Base-by-base conservation (phyloP, 2,113 vertebrate species). In the Pao palembangensis region DNA sequence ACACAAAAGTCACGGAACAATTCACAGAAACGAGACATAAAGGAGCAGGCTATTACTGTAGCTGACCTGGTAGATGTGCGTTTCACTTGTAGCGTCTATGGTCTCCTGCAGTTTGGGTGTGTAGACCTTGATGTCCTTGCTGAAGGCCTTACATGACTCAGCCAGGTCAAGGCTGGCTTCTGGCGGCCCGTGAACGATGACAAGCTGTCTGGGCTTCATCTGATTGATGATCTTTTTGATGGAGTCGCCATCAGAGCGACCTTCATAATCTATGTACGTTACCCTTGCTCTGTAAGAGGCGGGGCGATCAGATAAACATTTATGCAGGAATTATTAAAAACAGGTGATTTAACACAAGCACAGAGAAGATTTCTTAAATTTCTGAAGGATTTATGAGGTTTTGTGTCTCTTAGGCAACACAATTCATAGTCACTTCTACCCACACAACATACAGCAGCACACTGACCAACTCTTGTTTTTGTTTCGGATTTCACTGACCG, bases 181-280 rank as follows among this genome's bases (percentile, higher is more conserved):
- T 11, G 95, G 94, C 0, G 96, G 94, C n/a, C 97, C 96, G 1
- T 93, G 95, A 44, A 99, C 94, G 34, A 99, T 98, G 49, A 98
- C 79, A 63, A 99, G 79, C 83, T 99, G 96, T 10, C 97, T 89
- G 17, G 97, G 97, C 60, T 96, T 98, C 97, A 99, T 99, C 85
- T 99, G 97, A 85, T 98, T 98, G 70, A 99, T 99, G 43, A 99
- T 98, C 90, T 99, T 99, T 80, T 99, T 99, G 85, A 99, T 98
- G 69, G 96, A 99, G 81, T 99, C 97, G 0, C 97, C 97, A 19
- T 99, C 97, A 8, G 97, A 99, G 48, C 97, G 95, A 42, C 97
- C 97, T 88, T 99, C 97, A 6, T 99, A 99, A 86, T 99, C 97
- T 64, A 99, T 99, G 69, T 99, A 99, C 0, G 94, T 94, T 63